A percentile compares a stretch with the other conserved stretches of the same genome.
Conservation (phyloP, 2,888 invertebrate species). For the Gibbula magus region DNA sequence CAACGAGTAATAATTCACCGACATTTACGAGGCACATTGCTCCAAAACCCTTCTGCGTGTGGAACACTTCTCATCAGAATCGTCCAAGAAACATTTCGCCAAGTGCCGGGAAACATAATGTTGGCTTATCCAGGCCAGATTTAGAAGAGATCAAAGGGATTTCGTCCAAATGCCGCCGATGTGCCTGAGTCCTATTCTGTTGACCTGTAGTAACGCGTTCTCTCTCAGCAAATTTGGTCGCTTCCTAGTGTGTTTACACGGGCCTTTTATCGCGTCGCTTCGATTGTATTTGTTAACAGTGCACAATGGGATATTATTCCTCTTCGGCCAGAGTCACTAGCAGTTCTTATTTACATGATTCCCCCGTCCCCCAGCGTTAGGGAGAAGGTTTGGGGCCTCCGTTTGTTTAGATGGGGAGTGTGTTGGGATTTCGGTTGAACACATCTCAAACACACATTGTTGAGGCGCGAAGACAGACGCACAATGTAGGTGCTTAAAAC, state of each 20-base stretch:
- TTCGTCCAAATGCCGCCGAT: constrained; percentile 30
- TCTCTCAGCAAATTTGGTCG: constrained; percentile 35
- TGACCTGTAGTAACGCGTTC: constrained; percentile 37
- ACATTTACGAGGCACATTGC: no score
- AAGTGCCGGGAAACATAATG: background rate
- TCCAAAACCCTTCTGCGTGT: no score
- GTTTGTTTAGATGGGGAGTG: background rate
- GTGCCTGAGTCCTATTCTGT: constrained; percentile 37
- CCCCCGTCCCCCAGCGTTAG: background rate
- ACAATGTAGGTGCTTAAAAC: background rate
- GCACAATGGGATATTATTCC: constrained; percentile 19
- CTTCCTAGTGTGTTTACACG: background rate
- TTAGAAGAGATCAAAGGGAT: constrained; percentile 39
- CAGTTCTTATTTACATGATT: background rate
- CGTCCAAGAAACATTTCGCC: no score
- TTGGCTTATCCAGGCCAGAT: background rate
- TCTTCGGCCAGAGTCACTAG: constrained; percentile 12
- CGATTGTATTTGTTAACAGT: constrained; percentile 23
- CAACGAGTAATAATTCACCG: no score
- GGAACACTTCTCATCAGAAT: no score
- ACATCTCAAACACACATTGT: constrained; percentile 11
- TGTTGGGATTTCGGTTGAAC: constrained; percentile 8
- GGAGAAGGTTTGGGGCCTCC: background rate
- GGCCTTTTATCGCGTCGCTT: constrained; percentile 20
- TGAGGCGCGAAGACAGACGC: background rate